Evolutionary conservation across 2,888 invertebrate species (phyloP), one percentile per base, ranked within the genome.

Genomic region (Catocala fraxini): DNA sequence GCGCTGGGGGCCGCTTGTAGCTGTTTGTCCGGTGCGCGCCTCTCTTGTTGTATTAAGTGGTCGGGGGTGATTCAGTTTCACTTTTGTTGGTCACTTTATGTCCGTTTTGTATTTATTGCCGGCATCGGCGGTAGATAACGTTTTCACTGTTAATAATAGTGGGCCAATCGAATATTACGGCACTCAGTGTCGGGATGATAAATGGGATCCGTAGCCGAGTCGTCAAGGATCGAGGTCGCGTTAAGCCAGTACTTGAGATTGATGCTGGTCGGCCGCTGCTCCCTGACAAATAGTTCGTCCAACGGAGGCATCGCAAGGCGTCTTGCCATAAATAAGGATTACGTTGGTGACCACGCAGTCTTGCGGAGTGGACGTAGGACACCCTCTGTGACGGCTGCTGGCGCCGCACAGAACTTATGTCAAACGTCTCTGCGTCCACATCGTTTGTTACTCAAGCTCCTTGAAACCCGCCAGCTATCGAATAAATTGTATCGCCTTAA

Each of bases 261-360:
- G 93, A 93, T 93, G 85, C 88, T 79, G 85, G 82, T 80, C 79
- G 81, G 79, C 69, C 80, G 84, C 83, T 79, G 78, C 83, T 80
- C 85, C 80, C 84, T 93, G 93, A 93, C 89, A 90, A 93, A 93
- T 93, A 88, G 91, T 87, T 84, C 89, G 92, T 87, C 85, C 85
- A 85, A 80, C 81, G 83, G 89, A 91, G 92, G 92, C 93, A 89
- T 91, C 88, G 89, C 84, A 83, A 76, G 85, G 86, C 92, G 87
- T 93, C 92, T 93, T 92, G 90, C 94, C 89, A 94, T 94, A 94
- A 94, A 94, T 94, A 93, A 94, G 94, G 94, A 94, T 94, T 94
- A 94, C 73, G 82, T 63, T 77, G 65, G 84, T 88, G 90, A 92
- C 92, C 93, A 92, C 91, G 84, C 83, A 89, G 90, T 91, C 90